Conservation (phyloP, 2,888 invertebrate species). For the Ochlodes sylvanus region DNA sequence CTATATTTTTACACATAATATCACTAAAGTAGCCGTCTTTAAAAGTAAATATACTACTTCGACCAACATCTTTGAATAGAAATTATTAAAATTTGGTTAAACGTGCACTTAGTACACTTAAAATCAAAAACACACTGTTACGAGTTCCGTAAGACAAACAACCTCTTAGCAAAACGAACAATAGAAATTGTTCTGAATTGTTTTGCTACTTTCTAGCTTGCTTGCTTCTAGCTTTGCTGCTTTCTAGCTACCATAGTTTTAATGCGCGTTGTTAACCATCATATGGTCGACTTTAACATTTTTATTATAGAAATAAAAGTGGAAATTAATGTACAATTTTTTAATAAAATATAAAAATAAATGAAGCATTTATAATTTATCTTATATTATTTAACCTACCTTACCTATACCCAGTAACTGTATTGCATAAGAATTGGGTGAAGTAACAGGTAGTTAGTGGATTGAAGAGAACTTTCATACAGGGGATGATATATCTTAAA, state of each 20-base stretch:
- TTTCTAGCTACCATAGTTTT: not conserved
- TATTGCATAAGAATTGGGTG: too few species aligned
- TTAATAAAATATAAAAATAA: too few species aligned
- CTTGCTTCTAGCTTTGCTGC: too few species aligned
- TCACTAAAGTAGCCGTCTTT: conserved; percentile 64
- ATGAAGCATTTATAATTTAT: too few species aligned
- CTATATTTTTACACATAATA: conserved; percentile 69
- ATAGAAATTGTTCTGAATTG: too few species aligned
- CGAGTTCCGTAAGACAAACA: conserved; percentile 60
- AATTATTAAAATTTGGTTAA: conserved; percentile 47
- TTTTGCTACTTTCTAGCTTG: too few species aligned
- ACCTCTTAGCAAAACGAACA: not conserved
- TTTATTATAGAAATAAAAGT: not conserved
- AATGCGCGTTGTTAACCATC: not conserved
- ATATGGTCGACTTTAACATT: not conserved
- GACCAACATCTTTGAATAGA: conserved; percentile 45
- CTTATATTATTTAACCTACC: too few species aligned
- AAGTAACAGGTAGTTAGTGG: too few species aligned
- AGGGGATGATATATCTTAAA: too few species aligned
- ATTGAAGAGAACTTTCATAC: too few species aligned
- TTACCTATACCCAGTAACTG: too few species aligned
- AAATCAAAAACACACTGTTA: conserved; percentile 42
- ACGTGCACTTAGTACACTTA: conserved; percentile 51
- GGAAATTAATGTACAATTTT: not conserved
- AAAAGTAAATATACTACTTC: conserved; percentile 59